Conservation (phyloP, 2,797 vertebrate species). For the Rallus crepitans region DNA sequence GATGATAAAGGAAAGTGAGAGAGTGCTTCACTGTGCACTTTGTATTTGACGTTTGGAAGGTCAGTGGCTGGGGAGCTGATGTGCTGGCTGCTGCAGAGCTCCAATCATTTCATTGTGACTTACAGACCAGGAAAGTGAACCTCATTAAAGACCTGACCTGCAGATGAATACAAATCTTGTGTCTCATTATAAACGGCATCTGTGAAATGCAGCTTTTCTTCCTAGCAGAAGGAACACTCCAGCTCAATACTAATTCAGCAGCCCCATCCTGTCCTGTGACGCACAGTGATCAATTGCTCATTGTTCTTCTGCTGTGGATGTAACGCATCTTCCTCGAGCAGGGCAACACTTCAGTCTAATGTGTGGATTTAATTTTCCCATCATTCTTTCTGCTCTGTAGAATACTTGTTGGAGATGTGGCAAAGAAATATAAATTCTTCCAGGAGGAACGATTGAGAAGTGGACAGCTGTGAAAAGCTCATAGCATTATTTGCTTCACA, state of each 20-base stretch:
- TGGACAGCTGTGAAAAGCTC: neutral
- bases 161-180: conserved; percentile 25
- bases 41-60: neutral
- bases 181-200: neutral
- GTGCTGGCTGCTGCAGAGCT: neutral
- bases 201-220: conserved; percentile 22
- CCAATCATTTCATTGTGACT: neutral
- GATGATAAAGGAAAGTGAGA: neutral
- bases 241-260: conserved; percentile 36
- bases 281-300: neutral
- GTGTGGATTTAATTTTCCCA: conserved; percentile 29
- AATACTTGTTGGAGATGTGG: neutral
- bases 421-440: neutral
- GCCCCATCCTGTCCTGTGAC: neutral
- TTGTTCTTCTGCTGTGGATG: neutral
- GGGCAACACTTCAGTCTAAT: neutral
- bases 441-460: neutral
- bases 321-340: neutral
- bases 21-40: neutral
- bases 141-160: conserved; percentile 8
- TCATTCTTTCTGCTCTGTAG: conserved; percentile 1
- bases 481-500: neutral
- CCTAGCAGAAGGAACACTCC: neutral
- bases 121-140: neutral
- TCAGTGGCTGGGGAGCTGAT: neutral